Percentiles rank a stretch among this genome's conserved stretches.
Evolutionary conservation across 2,888 invertebrate species (phyloP).

Genomic region (Clistopyga incitator): DNA sequence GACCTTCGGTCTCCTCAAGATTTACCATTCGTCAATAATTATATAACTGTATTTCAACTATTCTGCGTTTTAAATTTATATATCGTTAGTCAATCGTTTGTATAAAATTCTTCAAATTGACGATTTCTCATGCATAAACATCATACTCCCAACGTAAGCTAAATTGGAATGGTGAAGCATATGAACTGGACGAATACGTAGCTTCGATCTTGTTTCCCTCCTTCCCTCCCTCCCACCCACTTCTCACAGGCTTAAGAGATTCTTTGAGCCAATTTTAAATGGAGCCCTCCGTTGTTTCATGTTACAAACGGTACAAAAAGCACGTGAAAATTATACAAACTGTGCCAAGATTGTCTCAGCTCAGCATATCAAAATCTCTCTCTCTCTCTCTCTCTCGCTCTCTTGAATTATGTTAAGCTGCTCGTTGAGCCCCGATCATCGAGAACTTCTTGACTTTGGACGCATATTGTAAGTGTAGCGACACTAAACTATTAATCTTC

Average conservation of each 20-base stretch:
- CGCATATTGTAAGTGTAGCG: conserved; percentile 41
- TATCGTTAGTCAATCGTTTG: conserved; percentile 45
- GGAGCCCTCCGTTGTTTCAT: conserved; percentile 43
- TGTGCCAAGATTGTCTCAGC: conserved; percentile 53
- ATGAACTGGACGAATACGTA: conserved; percentile 64
- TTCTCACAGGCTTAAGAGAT: conserved; percentile 21
- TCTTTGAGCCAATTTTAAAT: conserved; percentile 40
- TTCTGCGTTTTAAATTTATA: conserved; percentile 27
- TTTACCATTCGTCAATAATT: conserved; percentile 26
- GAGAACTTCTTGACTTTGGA: conserved; percentile 36
- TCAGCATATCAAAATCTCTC: conserved; percentile 46
- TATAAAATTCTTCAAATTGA: conserved; percentile 66
- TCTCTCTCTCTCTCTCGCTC: conserved; percentile 17
- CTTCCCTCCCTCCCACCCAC: conserved; percentile 1
- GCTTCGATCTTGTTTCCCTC: conserved; percentile 54
- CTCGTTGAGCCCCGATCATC: conserved; percentile 28
- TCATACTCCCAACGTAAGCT: conserved; percentile 50
- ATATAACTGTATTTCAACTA: conserved; percentile 47
- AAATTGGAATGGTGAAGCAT: conserved; percentile 67
- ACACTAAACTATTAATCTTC: conserved; percentile 33
- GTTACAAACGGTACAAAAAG: conserved; percentile 69
- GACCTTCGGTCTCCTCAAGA: conserved; percentile 11
- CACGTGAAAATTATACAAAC: conserved; percentile 67
- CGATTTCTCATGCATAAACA: conserved; percentile 58
- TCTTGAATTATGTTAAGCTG: conserved; percentile 29